Evolutionary conservation across 2,888 invertebrate species (phyloP).

Genomic region (Conops quadrifasciatus): DNA sequence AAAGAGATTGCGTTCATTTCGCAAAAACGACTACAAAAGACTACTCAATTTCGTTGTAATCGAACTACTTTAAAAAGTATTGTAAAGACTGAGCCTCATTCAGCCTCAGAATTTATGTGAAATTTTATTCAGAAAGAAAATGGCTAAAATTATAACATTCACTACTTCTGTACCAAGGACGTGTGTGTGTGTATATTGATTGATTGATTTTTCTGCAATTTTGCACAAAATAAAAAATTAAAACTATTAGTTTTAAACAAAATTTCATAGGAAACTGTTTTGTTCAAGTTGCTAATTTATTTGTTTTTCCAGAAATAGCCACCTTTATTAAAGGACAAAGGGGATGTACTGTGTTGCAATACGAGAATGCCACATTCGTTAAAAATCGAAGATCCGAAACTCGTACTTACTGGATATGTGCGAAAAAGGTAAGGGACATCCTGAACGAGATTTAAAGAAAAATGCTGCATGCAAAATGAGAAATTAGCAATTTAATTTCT

Average conservation of each 20-base stretch:
- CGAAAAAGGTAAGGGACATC: conserved; percentile 56
- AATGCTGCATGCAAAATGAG: neutral
- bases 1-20: neutral
- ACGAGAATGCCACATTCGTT: conserved; percentile 60
- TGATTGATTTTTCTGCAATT: too few species aligned
- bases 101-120: neutral
- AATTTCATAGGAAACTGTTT: too few species aligned
- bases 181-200: neutral
- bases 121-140: neutral
- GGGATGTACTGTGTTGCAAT: conserved; percentile 58
- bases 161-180: neutral
- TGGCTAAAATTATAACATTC: neutral
- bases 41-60: conserved; percentile 4
- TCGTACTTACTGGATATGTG: conserved; percentile 65
- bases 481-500: neutral
- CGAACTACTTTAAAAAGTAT: neutral
- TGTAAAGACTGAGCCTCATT: conserved; percentile 6
- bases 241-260: too few species aligned
- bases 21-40: neutral
- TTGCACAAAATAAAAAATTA: too few species aligned
- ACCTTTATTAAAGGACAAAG: conserved; percentile 63
- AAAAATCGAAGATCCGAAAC: conserved; percentile 61
- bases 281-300: neutral
- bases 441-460: neutral
- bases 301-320: conserved; percentile 57